Evolutionary conservation across 2,888 invertebrate genomes (phyloP).

Genomic region (Nasonovia ribisnigri): DNA sequence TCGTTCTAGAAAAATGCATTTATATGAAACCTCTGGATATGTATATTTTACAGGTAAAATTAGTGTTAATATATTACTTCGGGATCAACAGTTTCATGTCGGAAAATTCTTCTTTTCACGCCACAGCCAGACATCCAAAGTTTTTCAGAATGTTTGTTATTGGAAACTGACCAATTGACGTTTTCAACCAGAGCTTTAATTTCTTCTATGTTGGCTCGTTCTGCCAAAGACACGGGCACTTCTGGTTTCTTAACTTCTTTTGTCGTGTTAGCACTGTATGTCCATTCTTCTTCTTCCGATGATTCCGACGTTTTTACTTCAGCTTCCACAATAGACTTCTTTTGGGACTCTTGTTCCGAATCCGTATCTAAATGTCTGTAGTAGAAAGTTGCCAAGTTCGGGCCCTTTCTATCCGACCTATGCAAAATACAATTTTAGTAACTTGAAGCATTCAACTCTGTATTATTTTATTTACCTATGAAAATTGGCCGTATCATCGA

Average conservation of each 20-base stretch:
- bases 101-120: conserved; percentile 37
- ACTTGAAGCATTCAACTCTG: neutral
- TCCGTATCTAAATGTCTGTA: conserved; percentile 90
- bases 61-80: conserved; percentile 43
- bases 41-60: neutral
- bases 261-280: conserved; percentile 60
- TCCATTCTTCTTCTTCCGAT: conserved; percentile 67
- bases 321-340: conserved; percentile 69
- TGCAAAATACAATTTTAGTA: conserved; percentile 69
- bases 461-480: conserved; percentile 46
- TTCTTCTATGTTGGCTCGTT: conserved; percentile 50
- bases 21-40: neutral
- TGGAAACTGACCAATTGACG: conserved; percentile 55
- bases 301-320: conserved; percentile 66
- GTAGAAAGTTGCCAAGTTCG: conserved; percentile 85
- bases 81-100: conserved; percentile 46
- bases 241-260: conserved; percentile 71
- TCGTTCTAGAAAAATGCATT: conserved; percentile 47
- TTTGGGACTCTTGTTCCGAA: conserved; percentile 75
- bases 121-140: conserved; percentile 19
- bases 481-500: conserved; percentile 63
- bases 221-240: conserved; percentile 61
- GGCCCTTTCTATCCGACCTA: conserved; percentile 81
- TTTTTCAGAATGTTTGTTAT: conserved; percentile 33
- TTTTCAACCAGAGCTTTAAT: conserved; percentile 59